A percentile compares a stretch with the other conserved stretches of the same genome.
These are phyloP conservation scores for Dermochelys coriacea DNA, from an alignment of 2,797 vertebrate species.

Conservation along the genomic window DNA sequence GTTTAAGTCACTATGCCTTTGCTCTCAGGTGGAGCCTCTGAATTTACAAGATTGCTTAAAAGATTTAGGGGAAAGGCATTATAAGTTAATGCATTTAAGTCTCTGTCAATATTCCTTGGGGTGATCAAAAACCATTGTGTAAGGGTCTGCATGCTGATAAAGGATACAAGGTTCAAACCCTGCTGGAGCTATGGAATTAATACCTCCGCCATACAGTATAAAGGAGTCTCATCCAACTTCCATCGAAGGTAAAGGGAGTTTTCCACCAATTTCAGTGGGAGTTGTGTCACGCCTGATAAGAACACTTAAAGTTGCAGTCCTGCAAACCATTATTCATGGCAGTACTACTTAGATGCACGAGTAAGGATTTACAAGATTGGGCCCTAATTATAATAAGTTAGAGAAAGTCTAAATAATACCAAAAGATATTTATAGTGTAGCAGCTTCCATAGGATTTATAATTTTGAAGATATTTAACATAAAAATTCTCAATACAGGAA, in stretches of 20 bases:
- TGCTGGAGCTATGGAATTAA: background rate
- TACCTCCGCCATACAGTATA: background rate
- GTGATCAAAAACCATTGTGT: background rate
- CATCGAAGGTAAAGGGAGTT: background rate
- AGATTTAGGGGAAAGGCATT: background rate
- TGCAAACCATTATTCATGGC: fast-evolving
- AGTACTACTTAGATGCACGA: background rate
- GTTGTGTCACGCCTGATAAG: background rate
- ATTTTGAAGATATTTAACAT: background rate
- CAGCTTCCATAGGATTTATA: fast-evolving
- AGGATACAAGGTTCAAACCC: background rate
- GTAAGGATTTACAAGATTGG: background rate
- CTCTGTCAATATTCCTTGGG: background rate
- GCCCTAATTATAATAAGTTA: background rate
- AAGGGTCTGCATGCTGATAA: background rate
- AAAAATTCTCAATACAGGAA: background rate
- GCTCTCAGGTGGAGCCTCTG: background rate
- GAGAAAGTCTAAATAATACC: background rate
- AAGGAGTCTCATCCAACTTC: background rate
- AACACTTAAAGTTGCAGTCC: background rate
- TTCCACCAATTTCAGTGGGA: background rate
- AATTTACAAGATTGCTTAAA: background rate
- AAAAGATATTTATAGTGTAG: background rate
- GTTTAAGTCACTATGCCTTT: background rate
- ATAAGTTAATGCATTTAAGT: background rate